Conservation (phyloP, 2,888 invertebrate species). For the Drosophila koepferae region DNA sequence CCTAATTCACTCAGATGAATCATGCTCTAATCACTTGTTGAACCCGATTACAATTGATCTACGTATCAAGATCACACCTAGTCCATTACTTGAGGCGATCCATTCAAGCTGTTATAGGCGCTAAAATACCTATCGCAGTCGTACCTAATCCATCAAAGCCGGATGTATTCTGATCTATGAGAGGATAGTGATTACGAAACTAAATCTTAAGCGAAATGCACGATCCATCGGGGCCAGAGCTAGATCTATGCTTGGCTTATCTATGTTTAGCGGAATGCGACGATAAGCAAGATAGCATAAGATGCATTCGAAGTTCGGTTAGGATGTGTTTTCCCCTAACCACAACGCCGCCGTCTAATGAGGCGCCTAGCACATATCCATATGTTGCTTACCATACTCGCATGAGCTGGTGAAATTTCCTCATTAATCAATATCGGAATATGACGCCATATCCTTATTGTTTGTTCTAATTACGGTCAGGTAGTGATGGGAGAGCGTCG, state of each 20-base stretch:
- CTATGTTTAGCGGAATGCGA: slow-evolving; percentile 13
- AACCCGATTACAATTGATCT: slow-evolving; percentile 32
- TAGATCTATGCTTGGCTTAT: slow-evolving; percentile 37
- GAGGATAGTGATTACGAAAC: slow-evolving; percentile 40
- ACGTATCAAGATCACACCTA: slow-evolving; percentile 62
- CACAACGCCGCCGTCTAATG: slow-evolving; percentile 53
- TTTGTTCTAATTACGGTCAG: slow-evolving; percentile 56
- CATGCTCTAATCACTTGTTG: slow-evolving; percentile 20
- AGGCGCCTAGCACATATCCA: slow-evolving; percentile 51
- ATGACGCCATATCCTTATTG: slow-evolving; percentile 61
- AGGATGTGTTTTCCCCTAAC: slow-evolving; percentile 59
- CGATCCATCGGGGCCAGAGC: slow-evolving; percentile 18
- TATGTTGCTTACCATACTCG: slow-evolving; percentile 19
- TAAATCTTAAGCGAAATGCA: slow-evolving; percentile 52
- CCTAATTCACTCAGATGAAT: slow-evolving; percentile 25
- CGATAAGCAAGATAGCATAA: slow-evolving; percentile 40
- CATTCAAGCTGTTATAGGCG: slow-evolving; percentile 23
- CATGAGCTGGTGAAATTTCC: slow-evolving; percentile 51
- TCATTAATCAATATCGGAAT: slow-evolving; percentile 66
- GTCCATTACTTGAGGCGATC: slow-evolving; percentile 56
- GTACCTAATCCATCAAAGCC: slow-evolving; percentile 41
- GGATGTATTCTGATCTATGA: slow-evolving; percentile 51
- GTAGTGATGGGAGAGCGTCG: slow-evolving; percentile 11
- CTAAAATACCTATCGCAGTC: slow-evolving; percentile 5
- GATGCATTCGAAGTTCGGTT: slow-evolving; percentile 41